Evolutionary conservation across 1,140 invertebrate genomes (phyloP).

Genomic region (Adelges cooleyi): DNA sequence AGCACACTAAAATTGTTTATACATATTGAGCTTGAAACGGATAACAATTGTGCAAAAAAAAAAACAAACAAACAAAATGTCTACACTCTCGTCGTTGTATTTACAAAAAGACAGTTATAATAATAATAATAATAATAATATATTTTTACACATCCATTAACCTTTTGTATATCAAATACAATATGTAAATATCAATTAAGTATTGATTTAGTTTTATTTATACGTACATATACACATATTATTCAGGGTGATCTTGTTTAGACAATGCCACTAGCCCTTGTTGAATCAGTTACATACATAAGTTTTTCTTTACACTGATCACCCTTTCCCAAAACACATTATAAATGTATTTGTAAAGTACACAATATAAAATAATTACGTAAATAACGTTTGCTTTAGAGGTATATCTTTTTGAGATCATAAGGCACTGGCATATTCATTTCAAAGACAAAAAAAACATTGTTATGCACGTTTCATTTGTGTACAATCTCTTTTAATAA

Average conservation of each 20-base stretch:
- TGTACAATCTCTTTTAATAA: no score
- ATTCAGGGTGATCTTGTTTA: background rate
- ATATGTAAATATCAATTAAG: background rate
- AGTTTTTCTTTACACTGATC: no score
- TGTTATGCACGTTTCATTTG: no score
- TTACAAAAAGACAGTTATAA: background rate
- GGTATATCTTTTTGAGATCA: conserved; percentile 28
- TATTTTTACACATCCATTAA: conserved; percentile 11
- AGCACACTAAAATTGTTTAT: conserved; percentile 20
- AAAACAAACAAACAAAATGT: conserved; percentile 13
- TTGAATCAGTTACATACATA: no score
- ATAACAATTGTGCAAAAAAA: conserved; percentile 22
- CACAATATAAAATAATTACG: no score
- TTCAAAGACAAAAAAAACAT: no score
- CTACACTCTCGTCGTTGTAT: conserved; percentile 8
- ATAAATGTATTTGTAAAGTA: no score
- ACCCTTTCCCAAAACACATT: no score
- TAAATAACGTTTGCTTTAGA: conserved; percentile 9
- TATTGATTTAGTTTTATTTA: background rate
- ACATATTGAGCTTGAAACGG: conserved; percentile 19
- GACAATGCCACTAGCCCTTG: no score
- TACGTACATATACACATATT: conserved; percentile 2
- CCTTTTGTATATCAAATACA: background rate
- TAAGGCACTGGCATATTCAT: conserved; percentile 28
- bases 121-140: no score